Conservation (phyloP, 2,888 invertebrate species). For the Lomographa bimaculata region DNA sequence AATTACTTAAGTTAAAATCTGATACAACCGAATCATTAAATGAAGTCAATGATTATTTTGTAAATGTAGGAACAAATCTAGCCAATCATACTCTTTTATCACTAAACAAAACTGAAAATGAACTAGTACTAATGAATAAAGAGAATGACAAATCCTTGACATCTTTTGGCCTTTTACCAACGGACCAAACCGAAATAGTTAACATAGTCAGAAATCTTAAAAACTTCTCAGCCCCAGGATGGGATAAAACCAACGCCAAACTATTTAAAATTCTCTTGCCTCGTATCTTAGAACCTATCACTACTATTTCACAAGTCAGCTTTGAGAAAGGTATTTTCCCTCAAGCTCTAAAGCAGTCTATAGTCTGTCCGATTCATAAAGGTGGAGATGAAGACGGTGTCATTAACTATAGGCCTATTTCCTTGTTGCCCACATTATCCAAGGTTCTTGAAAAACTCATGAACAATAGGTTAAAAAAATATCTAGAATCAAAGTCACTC, state of each 20-base stretch:
- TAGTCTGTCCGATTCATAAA: background rate
- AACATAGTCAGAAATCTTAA: background rate
- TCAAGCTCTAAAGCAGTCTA: constrained; percentile 1
- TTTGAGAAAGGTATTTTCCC: background rate
- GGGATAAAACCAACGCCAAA: background rate
- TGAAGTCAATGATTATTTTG: constrained; percentile 3
- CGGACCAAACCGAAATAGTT: constrained; percentile 1
- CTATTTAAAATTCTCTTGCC: background rate
- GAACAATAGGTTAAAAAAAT: background rate
- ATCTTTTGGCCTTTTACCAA: background rate
- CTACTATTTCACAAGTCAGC: background rate
- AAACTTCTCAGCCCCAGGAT: background rate
- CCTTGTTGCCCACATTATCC: background rate
- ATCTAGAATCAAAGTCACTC: background rate
- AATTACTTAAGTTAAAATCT: background rate
- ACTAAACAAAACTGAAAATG: background rate
- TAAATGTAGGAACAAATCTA: constrained; percentile 1
- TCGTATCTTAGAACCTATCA: background rate
- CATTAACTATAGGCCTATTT: too few species aligned
- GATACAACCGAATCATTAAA: background rate
- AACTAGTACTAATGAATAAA: background rate
- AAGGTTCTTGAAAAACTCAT: too few species aligned
- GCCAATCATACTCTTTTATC: background rate
- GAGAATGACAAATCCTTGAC: background rate
- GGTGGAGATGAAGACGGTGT: too few species aligned